Evolutionary conservation across 2,797 vertebrate genomes (phyloP), one percentile per base, ranked within the genome.

Genomic region (Betta splendens): DNA sequence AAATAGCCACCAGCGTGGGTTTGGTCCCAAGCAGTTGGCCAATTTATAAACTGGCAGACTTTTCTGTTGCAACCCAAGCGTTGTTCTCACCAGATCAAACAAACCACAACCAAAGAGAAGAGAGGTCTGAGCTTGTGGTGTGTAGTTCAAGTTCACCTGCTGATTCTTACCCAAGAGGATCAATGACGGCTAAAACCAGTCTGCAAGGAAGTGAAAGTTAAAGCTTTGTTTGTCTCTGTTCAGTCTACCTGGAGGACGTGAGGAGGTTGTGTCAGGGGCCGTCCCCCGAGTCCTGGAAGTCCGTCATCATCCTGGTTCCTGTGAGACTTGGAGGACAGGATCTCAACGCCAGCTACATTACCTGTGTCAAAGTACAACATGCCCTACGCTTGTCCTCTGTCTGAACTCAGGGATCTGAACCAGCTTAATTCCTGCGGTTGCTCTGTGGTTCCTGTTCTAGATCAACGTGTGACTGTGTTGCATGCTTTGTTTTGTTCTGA

Each of bases 201-300:
- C 12, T 31, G 3, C 9, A 9, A 10, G 33, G 12, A 12, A 10
- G 3, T 49, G 10, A 35, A 28, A 18, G 22, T 18, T 4, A 25
- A 1, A 5, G 5, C n/a, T 58, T 21, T 49, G 25, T 50, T 13
- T 32, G 12, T 10, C 0, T 48, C 17, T 48, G 5, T 63, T 42
- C 52, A 98, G 96, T 97, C 54, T 98, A 96, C 83, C 86, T 89
- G 20, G 92, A 87, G 3, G 95, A 98, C 2, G 92, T 98, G 55
- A 85, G 86, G 23, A 79, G 21, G 9, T 56, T 95, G 77, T 91
- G 91, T 45, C 87, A 84, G 39, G 53, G 42, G 3, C 65, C 66
- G 50, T 46, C 1, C 0, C 38, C 56, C 9, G 81, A 88, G 0
- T 62, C 81, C 35, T 94, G 92, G 92, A 94, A 89, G 48, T 92